Evolutionary conservation across 2,113 vertebrate species (phyloP).

Genomic region (Laticauda colubrina): DNA sequence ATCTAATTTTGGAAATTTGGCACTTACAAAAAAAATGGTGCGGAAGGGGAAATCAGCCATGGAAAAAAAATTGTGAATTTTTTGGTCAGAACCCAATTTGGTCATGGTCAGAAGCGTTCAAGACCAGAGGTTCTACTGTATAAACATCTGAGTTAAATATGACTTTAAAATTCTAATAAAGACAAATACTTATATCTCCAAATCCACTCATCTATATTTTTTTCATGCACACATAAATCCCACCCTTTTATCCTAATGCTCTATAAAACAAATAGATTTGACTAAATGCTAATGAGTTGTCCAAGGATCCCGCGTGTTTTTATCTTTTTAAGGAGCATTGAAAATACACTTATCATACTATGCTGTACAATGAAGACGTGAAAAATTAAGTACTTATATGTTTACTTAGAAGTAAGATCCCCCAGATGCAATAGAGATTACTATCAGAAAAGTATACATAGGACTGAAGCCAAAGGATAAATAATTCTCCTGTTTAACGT

Average conservation of each 20-base stretch:
- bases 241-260: not conserved
- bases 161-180: not conserved
- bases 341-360: not conserved
- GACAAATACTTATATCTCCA: not conserved
- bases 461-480: not conserved
- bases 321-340: not conserved
- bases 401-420: not conserved
- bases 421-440: not conserved
- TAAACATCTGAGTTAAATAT: not conserved
- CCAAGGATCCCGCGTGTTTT: not conserved
- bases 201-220: not conserved
- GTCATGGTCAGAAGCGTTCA: no score
- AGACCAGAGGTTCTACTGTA: not conserved
- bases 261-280: not conserved
- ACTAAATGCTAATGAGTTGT: not conserved
- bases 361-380: not conserved
- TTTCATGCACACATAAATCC: not conserved
- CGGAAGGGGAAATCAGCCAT: no score
- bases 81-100: no score
- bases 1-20: no score
- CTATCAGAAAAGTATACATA: not conserved
- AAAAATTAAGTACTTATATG: not conserved
- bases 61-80: no score
- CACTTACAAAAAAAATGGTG: no score
- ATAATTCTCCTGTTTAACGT: not conserved